A percentile compares a stretch with the other conserved stretches of the same genome.
Evolutionary conservation across 2,113 vertebrate genomes (phyloP).

Genomic region (Apteryx mantelli): DNA sequence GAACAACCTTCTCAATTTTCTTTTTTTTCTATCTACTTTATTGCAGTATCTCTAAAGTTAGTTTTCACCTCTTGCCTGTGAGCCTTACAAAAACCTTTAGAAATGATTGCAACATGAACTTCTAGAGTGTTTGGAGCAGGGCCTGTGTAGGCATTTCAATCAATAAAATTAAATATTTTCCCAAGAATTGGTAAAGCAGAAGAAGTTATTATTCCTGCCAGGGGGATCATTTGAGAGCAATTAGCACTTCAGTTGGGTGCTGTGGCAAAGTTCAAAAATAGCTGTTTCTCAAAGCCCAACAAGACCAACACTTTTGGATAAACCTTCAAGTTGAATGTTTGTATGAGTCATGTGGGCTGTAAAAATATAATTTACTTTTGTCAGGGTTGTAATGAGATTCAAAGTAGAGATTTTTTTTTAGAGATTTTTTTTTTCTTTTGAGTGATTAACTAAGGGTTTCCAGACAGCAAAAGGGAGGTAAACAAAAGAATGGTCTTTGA

Average conservation of each 20-base stretch:
- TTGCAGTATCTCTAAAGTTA: neutral
- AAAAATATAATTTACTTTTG: neutral
- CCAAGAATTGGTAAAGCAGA: neutral
- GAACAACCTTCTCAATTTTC: neutral
- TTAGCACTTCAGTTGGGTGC: neutral
- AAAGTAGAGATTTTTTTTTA: neutral
- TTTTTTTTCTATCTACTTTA: neutral
- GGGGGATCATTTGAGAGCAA: rapidly evolving
- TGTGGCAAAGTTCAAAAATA: neutral
- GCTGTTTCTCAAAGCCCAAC: neutral
- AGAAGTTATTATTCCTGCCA: neutral
- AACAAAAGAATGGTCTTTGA: neutral
- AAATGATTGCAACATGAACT: neutral
- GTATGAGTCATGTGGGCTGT: neutral
- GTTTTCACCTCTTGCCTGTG: neutral
- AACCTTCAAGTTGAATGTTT: neutral
- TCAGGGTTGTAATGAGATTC: neutral
- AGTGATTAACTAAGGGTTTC: neutral
- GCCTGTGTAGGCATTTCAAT: neutral
- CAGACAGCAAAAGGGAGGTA: neutral
- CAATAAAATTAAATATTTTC: neutral
- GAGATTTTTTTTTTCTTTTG: neutral
- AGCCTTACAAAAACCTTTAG: neutral
- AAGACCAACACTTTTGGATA: neutral
- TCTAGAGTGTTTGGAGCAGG: neutral